Percentiles rank a stretch among this genome's conserved stretches.
These are phyloP conservation scores for Pissodes strobi DNA, from an alignment of 1,140 invertebrate genomes.

Conservation along the genomic window DNA sequence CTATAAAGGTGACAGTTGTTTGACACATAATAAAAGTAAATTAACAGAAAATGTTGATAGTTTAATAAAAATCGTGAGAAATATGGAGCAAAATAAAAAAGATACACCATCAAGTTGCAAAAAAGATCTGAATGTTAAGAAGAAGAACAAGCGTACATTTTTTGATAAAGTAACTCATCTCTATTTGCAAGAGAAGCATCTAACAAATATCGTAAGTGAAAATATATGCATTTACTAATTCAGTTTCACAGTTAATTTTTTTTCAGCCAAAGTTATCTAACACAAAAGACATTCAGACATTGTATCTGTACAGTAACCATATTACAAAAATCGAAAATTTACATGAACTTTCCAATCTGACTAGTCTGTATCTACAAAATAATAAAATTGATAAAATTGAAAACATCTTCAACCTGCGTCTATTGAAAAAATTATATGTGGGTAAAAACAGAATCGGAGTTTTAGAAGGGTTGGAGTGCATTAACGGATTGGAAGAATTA, in stretches of 20 bases:
- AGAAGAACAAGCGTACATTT: conserved; percentile 37
- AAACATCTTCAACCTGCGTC: conserved; percentile 62
- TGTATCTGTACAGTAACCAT: conserved; percentile 69
- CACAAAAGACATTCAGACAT: conserved; percentile 61
- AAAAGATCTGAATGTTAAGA: neutral
- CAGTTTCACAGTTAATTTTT: conserved; percentile 3
- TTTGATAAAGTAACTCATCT: conserved; percentile 58
- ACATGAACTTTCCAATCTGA: conserved; percentile 61
- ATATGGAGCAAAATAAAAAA: too few relatives aligned
- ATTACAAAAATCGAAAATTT: conserved; percentile 67
- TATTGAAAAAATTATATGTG: conserved; percentile 68
- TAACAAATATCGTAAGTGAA: conserved; percentile 58
- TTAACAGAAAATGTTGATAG: too few relatives aligned
- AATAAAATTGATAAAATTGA: conserved; percentile 68
- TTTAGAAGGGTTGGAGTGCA: conserved; percentile 72
- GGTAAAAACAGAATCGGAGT: conserved; percentile 69
- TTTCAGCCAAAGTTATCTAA: conserved; percentile 59
- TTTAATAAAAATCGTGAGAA: too few relatives aligned
- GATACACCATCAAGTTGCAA: neutral
- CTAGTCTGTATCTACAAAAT: conserved; percentile 70
- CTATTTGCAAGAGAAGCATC: conserved; percentile 59
- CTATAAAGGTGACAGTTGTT: too few relatives aligned
- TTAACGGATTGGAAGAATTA: conserved; percentile 67
- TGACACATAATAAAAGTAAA: too few relatives aligned
- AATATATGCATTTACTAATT: neutral